Conservation (phyloP, 2,888 invertebrate genomes). For the Erannis defoliaria region DNA sequence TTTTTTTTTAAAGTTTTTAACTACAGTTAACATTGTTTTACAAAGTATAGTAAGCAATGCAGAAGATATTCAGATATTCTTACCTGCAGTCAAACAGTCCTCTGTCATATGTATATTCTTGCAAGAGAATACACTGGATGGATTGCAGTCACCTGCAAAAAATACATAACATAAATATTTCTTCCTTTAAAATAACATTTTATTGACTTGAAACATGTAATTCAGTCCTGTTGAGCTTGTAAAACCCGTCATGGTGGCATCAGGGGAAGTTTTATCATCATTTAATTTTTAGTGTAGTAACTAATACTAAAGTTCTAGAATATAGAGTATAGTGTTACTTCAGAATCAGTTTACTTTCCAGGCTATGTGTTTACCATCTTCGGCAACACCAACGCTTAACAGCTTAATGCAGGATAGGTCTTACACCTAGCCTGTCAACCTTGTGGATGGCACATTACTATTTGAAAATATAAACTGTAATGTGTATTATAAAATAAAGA, state of each 20-base stretch:
- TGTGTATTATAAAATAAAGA: background rate
- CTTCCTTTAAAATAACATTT: background rate
- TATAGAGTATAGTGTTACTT: too few species aligned
- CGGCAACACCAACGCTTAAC: too few species aligned
- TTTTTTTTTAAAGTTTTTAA: too few species aligned
- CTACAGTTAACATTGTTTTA: background rate
- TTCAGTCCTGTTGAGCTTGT: constrained; percentile 60
- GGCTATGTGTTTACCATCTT: too few species aligned
- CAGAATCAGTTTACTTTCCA: too few species aligned
- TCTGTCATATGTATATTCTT: background rate
- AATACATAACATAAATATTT: background rate
- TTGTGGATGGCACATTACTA: background rate
- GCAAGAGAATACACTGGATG: background rate
- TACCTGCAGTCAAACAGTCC: background rate
- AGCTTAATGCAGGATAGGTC: too few species aligned
- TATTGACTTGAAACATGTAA: constrained; percentile 33
- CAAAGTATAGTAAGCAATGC: background rate
- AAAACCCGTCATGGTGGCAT: constrained; percentile 59
- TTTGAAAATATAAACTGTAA: background rate
- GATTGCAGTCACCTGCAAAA: constrained; percentile 1
- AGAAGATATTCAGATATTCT: background rate
- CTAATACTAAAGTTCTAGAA: background rate
- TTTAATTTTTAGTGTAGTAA: constrained; percentile 13
- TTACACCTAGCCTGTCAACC: too few species aligned
- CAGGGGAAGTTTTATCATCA: constrained; percentile 57